Evolutionary conservation across 2,888 invertebrate species (phyloP).

Genomic region (Cyclophora albipunctata): DNA sequence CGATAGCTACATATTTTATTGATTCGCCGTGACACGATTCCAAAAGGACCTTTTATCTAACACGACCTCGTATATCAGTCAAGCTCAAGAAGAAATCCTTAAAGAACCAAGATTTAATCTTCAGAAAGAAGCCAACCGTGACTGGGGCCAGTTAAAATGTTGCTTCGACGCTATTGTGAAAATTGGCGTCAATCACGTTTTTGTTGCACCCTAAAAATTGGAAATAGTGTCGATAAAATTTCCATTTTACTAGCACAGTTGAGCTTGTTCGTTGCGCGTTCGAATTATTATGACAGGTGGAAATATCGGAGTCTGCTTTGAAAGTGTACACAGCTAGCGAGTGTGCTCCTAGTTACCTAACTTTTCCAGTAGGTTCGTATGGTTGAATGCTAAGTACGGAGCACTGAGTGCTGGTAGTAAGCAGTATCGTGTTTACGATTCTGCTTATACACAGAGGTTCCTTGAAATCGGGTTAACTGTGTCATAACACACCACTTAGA

Average conservation of each 20-base stretch:
- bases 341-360: background rate
- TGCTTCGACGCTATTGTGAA: slow-evolving; percentile 24
- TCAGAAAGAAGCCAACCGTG: slow-evolving; percentile 17
- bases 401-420: background rate
- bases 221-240: slow-evolving; percentile 12
- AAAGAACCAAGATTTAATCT: slow-evolving; percentile 16
- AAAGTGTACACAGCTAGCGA: background rate
- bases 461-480: slow-evolving; percentile 45
- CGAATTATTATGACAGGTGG: slow-evolving; percentile 5
- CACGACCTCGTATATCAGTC: slow-evolving; percentile 27
- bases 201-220: slow-evolving; percentile 12
- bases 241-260: slow-evolving; percentile 14
- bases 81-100: slow-evolving; percentile 22
- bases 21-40: slow-evolving; percentile 31
- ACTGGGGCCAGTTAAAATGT: slow-evolving; percentile 33
- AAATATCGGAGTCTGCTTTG: background rate
- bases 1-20: slow-evolving; percentile 33
- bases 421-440: background rate
- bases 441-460: background rate
- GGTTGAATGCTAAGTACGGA: too few relatives aligned
- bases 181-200: slow-evolving; percentile 26
- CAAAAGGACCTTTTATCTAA: slow-evolving; percentile 17
- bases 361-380: background rate
- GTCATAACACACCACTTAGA: slow-evolving; percentile 45
- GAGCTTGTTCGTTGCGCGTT: slow-evolving; percentile 3